Evolutionary conservation across 2,113 vertebrate species (phyloP).

Genomic region (Calyptommatus sinebrachiatus): DNA sequence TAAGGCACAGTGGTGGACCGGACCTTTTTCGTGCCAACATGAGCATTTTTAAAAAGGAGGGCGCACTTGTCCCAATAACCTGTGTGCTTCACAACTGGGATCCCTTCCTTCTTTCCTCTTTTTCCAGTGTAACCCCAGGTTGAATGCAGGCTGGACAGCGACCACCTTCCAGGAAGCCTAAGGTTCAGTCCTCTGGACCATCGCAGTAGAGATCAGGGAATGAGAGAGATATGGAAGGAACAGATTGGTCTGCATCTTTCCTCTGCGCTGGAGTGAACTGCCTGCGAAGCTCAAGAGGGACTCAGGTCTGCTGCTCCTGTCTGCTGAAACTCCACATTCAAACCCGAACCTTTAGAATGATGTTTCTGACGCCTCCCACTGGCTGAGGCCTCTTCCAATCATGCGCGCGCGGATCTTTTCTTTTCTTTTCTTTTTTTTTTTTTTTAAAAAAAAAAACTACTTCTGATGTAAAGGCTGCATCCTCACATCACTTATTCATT

Average conservation of each 20-base stretch:
- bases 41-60: background rate
- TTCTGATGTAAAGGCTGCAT: too few species aligned
- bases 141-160: background rate
- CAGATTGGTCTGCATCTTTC: background rate
- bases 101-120: background rate
- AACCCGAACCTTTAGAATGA: conserved; percentile 1
- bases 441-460: too few species aligned
- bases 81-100: background rate
- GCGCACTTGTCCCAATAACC: too few species aligned
- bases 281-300: too few species aligned
- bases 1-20: too few species aligned
- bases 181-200: background rate
- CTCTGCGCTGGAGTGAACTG: background rate
- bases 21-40: too few species aligned
- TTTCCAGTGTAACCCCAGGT: background rate
- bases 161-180: background rate
- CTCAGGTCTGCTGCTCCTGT: too few species aligned
- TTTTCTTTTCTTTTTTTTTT: background rate
- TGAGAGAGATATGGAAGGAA: background rate
- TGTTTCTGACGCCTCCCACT: too few species aligned
- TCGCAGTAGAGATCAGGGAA: background rate
- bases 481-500: too few species aligned
- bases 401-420: background rate
- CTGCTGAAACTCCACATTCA: background rate
- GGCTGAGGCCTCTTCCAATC: background rate